phyloP scores from a whole-genome alignment of 2,888 invertebrate genomes.

The Dynastes hyllus region DNA sequence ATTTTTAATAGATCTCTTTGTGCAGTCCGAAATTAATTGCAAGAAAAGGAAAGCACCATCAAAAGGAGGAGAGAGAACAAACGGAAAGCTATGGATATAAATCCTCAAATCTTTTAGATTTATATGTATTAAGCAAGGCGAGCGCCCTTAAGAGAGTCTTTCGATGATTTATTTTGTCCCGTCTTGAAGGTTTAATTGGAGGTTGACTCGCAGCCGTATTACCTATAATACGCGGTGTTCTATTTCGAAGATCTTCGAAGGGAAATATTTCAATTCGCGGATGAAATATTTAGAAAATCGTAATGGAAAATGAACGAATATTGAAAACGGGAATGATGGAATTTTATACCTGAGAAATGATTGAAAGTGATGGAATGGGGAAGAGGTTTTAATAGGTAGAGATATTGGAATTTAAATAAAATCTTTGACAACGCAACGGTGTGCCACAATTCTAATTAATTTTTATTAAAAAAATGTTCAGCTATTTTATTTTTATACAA shows the following conservation, averaged over 20 bases:
- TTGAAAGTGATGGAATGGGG: too few relatives aligned
- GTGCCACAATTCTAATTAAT: too few relatives aligned
- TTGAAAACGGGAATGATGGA: background rate
- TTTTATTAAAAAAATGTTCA: too few relatives aligned
- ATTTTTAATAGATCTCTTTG: conserved; percentile 10
- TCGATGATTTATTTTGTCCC: background rate
- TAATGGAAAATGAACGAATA: background rate
- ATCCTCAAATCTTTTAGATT: conserved; percentile 9
- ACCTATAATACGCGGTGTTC: background rate
- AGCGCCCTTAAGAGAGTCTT: background rate
- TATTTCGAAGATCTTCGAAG: background rate
- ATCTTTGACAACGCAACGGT: too few relatives aligned
- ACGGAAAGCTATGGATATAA: background rate
- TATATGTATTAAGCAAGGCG: background rate
- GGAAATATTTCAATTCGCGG: background rate
- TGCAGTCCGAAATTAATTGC: background rate
- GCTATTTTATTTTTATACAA: too few relatives aligned
- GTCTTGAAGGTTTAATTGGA: conserved; percentile 3
- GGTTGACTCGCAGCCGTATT: background rate
- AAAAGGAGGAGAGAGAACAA: background rate
- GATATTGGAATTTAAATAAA: too few relatives aligned
- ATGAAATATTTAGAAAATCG: background rate
- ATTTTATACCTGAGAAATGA: background rate
- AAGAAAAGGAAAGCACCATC: background rate
- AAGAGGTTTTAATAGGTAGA: too few relatives aligned